Evolutionary conservation across 1,140 invertebrate genomes (phyloP), one percentile per base, ranked within the genome.

Genomic region (Scaptomyza hsui): DNA sequence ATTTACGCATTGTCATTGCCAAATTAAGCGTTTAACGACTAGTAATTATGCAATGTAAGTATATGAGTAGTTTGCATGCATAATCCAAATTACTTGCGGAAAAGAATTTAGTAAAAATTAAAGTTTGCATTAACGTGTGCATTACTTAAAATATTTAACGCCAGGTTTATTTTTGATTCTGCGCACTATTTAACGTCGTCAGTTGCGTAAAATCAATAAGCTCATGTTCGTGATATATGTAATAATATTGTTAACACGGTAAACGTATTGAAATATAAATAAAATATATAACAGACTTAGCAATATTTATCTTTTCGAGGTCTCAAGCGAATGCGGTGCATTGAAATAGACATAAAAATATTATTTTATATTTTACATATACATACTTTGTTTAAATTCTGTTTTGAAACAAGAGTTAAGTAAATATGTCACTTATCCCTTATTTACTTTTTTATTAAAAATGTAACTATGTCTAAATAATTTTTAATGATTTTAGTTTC

Each of bases 131-230:
- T 29, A 7, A 29, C 2, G 32, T 35, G 12, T 35, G 12, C 12
- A 4, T 35, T n/a, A 37, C 10, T n/a, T 3, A n/a, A 3, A 37
- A 37, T n/a, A n/a, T 37, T 9, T n/a, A 37, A 5, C 12, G 32
- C 12, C 32, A 37, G 12, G 12, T 12, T 9, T 24, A 21, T 26
- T 35, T 16, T 24, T 7, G 57, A 60, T 48, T 60, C 57, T 60
- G 57, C 57, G 57, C 57, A 60, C 13, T 26, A 7, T 6, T 5
- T 24, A 3, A 39, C 19, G 24, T 21, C 44, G 32, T 16, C 10
- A 45, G 29, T 18, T 21, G 35, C 41, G 51, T 39, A 60, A 60
- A 60, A 60, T 60, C 56, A 35, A 60, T 60, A 60, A n/a, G 21
- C 5, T 37, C 32, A 37, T 37, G 32, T 37, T 3, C 3, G 3